phyloP scores from a whole-genome alignment of 2,113 vertebrate genomes.

The Neolamprologus variostigma region DNA sequence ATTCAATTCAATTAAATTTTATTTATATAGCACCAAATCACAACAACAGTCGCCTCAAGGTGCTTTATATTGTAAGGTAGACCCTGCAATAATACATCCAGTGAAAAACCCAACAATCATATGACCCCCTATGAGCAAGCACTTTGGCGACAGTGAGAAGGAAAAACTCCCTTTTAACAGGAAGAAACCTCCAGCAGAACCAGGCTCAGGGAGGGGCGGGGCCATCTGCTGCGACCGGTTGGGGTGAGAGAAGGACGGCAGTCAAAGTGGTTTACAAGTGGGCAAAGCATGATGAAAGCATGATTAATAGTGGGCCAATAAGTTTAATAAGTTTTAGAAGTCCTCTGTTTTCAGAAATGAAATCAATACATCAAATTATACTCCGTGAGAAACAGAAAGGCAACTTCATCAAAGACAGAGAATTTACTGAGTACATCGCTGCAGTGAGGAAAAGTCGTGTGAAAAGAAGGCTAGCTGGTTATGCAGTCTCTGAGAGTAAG shows the following conservation, averaged over 20 bases:
- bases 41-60: not conserved
- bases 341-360: not conserved
- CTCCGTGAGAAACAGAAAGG: not conserved
- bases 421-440: not conserved
- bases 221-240: not conserved
- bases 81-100: not conserved
- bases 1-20: not conserved
- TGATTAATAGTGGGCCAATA: not conserved
- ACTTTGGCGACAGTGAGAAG: not conserved
- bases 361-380: not conserved
- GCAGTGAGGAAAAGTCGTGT: not conserved
- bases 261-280: not conserved
- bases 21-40: not conserved
- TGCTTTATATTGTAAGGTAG: not conserved
- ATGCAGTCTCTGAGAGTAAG: not conserved
- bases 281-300: not conserved
- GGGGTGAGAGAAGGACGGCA: not conserved
- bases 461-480: not conserved
- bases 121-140: fast-evolving
- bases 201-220: not conserved
- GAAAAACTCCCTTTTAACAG: not conserved
- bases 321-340: not conserved
- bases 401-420: not conserved
- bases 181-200: not conserved
- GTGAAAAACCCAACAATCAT: not conserved